Evolutionary conservation across 2,113 vertebrate genomes (phyloP).

Genomic region (Struthidea cinerea): DNA sequence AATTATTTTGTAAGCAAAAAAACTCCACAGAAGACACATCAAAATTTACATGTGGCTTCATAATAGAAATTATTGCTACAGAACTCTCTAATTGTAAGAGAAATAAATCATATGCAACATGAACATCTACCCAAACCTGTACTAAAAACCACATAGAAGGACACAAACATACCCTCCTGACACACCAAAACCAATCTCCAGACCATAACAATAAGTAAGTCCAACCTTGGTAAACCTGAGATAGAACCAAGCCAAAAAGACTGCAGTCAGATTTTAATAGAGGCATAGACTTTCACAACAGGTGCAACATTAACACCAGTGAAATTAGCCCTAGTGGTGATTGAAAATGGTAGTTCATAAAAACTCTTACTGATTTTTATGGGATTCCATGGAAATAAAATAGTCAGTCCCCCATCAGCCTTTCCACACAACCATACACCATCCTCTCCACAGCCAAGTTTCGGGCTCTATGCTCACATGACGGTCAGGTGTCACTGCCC

Average conservation of each 20-base stretch:
- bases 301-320: background rate
- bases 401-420: background rate
- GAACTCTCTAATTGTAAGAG: background rate
- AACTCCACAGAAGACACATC: background rate
- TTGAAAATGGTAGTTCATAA: background rate
- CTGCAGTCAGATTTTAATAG: background rate
- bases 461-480: fast-evolving
- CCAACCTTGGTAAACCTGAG: background rate
- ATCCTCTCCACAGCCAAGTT: fast-evolving
- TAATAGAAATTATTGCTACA: background rate
- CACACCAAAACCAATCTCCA: background rate
- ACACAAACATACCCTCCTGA: background rate
- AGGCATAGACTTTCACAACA: background rate
- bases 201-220: background rate
- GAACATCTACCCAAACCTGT: background rate
- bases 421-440: fast-evolving
- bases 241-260: background rate
- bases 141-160: background rate
- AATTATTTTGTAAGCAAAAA: background rate
- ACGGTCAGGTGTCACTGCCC: background rate
- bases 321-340: background rate
- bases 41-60: background rate
- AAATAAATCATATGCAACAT: background rate
- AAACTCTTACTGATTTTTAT: background rate
- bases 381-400: background rate